Evolutionary conservation across 2,888 invertebrate genomes (phyloP), one percentile per base, ranked within the genome.

Genomic region (Ephialtes manifestator): DNA sequence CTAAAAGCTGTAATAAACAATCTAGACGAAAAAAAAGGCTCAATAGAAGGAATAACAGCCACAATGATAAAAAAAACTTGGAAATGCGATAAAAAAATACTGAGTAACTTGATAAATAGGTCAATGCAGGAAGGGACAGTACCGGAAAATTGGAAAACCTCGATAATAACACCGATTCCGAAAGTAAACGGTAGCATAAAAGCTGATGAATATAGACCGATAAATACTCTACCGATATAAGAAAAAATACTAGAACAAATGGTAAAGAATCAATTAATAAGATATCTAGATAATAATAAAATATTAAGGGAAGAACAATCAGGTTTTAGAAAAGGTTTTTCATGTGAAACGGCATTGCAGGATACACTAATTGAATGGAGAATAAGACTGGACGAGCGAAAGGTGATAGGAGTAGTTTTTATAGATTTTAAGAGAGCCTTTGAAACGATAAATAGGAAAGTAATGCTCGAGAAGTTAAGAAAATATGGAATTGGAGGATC

Each of bases 401-500:
- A 46, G 0, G 7, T 46, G 1, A 13, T 46, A 13, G 46, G 46
- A 46, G 46, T 46, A 3, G 46, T 46, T 10, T 46, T 46, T 13
- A 46, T 46, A 2, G 4, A 46, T 8, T 46, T 11, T 46, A 46
- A 46, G 3, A 46, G 46, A 13, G 46, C 13, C 3, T 46, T 46
- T 60, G 71, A 72, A 43, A 79, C 60, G 1, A 70, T 70, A 18
- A 31, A 68, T 18, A 43, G 80, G 11, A 39, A 35, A 10, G 46
- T 55, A 20, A 8, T 80, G 20, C n/a, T 74, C 15, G 13, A 65
- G 2, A 82, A 78, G 86, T 71, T 77, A 28, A 53, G 67, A 63
- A 68, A 13, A 18, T 48, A 58, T 67, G 8, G 83, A 65, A 13
- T 77, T 70, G 53, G n/a, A 28, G 81, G 76, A 31, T 51, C 24